phyloP scores from a whole-genome alignment of 2,797 vertebrate species.

The Hapalemur alaotrensis region DNA sequence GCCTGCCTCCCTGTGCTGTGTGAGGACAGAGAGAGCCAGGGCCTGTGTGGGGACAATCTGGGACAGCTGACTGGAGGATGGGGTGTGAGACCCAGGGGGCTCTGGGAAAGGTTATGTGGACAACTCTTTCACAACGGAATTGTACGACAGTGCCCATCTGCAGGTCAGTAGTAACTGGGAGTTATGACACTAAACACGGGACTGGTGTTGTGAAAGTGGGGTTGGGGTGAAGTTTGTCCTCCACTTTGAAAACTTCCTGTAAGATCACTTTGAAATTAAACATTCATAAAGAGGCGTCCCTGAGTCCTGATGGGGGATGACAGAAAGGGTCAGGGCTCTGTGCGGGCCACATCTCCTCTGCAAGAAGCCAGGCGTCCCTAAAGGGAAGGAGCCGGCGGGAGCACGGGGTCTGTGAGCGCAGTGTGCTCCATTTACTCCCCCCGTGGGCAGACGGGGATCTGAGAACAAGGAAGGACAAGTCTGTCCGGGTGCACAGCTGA shows the following conservation, averaged over 20 bases:
- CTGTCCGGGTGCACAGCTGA: rapidly evolving
- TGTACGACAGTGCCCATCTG: not conserved
- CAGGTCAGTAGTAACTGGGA: not conserved
- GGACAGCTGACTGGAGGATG: not conserved
- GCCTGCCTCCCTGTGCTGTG: rapidly evolving
- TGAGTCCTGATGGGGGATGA: not conserved
- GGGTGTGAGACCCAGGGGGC: no score
- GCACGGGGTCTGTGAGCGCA: rapidly evolving
- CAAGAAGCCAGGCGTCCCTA: not conserved
- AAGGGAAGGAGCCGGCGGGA: no score
- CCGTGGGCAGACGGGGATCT: not conserved
- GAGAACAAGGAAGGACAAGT: not conserved
- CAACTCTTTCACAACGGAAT: not conserved
- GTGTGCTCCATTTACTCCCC: not conserved
- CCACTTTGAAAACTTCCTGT: not conserved
- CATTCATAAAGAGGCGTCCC: not conserved
- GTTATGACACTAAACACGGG: not conserved
- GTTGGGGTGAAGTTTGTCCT: not conserved
- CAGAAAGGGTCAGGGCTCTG: not conserved
- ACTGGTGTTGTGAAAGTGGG: not conserved
- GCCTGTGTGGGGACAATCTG: not conserved
- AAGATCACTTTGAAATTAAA: not conserved
- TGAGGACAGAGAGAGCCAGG: not conserved
- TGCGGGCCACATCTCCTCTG: no score
- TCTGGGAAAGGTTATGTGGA: not conserved